Evolutionary conservation across 2,113 vertebrate genomes (phyloP).

Genomic region (Elgaria multicarinata): DNA sequence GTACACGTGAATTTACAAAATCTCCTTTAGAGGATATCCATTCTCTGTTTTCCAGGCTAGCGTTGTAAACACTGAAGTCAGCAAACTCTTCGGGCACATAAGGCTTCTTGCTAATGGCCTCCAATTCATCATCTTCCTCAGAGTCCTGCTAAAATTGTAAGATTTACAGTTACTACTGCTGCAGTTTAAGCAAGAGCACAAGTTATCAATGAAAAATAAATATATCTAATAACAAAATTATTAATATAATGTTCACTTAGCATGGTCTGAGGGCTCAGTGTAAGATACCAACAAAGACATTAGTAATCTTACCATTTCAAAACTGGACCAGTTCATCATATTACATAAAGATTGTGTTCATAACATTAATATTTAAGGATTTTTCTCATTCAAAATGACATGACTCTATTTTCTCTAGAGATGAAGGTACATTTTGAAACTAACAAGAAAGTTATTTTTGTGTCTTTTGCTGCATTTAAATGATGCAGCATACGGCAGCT

Average conservation of each 20-base stretch:
- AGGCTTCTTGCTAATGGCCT: constrained; percentile 76
- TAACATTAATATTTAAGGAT: not conserved
- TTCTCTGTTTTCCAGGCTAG: constrained; percentile 88
- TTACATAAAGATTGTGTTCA: not conserved
- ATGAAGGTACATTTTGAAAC: not conserved
- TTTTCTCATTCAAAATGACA: not conserved
- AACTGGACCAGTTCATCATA: not conserved
- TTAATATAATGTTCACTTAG: not conserved
- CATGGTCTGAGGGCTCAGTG: not conserved
- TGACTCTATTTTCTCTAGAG: not conserved
- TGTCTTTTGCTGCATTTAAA: not conserved
- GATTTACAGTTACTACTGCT: constrained; percentile 15
- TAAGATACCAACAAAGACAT: constrained; percentile 8
- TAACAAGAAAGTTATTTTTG: not conserved
- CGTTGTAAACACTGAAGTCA: constrained; percentile 97
- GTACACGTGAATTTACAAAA: constrained; percentile 72
- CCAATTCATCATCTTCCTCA: constrained; percentile 86
- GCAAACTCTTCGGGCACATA: constrained; percentile 96
- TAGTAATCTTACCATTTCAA: not conserved
- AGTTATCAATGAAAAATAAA: not conserved
- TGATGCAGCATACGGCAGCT: not conserved
- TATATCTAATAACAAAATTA: not conserved
- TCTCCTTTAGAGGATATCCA: constrained; percentile 82
- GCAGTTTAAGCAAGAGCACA: constrained; percentile 11
- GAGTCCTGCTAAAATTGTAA: constrained; percentile 85